Percentiles rank a stretch among this genome's conserved stretches.
phyloP scores from a whole-genome alignment of 2,797 vertebrate species.

The Eulemur rubriventer region DNA sequence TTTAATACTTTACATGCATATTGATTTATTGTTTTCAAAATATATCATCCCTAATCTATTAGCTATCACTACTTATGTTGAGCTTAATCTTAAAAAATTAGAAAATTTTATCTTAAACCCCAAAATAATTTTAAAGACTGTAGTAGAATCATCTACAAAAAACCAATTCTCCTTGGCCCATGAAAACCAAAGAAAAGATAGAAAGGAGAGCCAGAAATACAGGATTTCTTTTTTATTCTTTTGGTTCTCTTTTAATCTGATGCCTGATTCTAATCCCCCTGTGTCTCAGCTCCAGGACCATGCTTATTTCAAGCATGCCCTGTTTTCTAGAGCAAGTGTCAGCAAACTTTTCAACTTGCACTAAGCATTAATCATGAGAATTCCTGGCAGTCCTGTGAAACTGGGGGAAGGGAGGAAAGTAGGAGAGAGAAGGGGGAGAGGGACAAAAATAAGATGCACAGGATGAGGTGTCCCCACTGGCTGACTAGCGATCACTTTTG shows the following conservation, averaged over 20 bases:
- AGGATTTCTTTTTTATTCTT: not conserved
- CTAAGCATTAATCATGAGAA: not conserved
- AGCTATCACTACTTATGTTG: not conserved
- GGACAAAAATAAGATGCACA: not conserved
- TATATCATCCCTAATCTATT: not conserved
- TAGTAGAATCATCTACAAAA: not conserved
- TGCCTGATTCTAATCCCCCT: not conserved
- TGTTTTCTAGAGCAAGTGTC: slow-evolving; percentile 1
- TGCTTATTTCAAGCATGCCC: not conserved
- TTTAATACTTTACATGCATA: not conserved
- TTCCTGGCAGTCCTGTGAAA: not conserved
- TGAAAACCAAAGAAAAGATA: not conserved
- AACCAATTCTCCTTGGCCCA: not conserved
- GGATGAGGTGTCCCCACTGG: not conserved
- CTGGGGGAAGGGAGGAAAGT: not conserved
- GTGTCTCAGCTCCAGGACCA: not conserved
- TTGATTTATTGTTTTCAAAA: slow-evolving; percentile 30
- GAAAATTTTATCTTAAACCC: not conserved
- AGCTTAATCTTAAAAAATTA: not conserved
- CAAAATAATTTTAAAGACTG: not conserved
- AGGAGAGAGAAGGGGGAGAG: not conserved
- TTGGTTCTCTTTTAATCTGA: not conserved
- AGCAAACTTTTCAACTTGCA: not conserved
- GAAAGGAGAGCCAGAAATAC: not conserved
- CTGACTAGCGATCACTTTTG: not conserved